Conservation (phyloP, 2,888 invertebrate species). For the Leistus spinibarbis region DNA sequence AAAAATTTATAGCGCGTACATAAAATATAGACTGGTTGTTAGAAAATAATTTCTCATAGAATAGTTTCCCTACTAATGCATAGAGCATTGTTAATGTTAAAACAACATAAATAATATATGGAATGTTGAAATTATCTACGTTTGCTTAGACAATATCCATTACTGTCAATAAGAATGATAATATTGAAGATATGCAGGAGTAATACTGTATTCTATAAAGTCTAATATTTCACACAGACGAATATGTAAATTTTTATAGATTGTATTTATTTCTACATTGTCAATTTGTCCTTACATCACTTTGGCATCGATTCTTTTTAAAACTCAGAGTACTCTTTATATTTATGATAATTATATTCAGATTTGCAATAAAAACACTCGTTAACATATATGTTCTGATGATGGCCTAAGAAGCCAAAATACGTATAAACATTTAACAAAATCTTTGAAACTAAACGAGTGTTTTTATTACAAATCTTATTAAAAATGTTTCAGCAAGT, state of each 20-base stretch:
- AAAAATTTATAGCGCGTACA: conserved; percentile 31
- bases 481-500: no score
- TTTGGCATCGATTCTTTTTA: no score
- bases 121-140: not conserved
- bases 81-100: not conserved
- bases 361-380: no score
- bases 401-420: no score
- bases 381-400: no score
- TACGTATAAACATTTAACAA: no score
- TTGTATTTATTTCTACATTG: no score
- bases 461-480: no score
- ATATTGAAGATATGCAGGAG: not conserved
- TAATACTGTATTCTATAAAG: not conserved
- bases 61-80: not conserved
- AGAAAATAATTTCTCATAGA: conserved; percentile 9
- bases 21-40: conserved; percentile 34
- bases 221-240: not conserved
- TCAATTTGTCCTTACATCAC: no score
- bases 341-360: no score
- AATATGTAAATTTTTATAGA: not conserved
- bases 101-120: not conserved
- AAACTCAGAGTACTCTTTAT: no score
- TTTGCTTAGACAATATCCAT: not conserved
- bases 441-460: no score
- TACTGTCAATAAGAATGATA: not conserved